Evolutionary conservation across 2,888 invertebrate genomes (phyloP), one percentile per base, ranked within the genome.

Genomic region (Entomobrya proxima): DNA sequence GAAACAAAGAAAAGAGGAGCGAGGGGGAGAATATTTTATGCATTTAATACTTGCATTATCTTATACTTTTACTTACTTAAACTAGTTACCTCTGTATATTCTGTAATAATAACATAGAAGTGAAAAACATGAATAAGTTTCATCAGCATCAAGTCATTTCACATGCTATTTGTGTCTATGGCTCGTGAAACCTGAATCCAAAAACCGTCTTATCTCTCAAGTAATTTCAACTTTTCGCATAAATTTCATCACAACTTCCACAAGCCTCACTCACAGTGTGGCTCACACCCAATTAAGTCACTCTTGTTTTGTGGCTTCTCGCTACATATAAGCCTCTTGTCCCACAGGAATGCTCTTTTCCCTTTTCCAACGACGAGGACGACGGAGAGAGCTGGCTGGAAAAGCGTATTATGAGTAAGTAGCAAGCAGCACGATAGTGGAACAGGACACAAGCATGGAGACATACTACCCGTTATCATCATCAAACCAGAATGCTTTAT

Each of bases 221-320:
- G 87, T 88, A 88, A 90, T 90, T 89, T 89, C 87, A 90, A 90
- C 89, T 90, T 90, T 90, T 88, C 90, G 88, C 89, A 90, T 90
- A 90, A 90, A 90, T 90, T 89, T 89, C 88, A 86, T 81, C 81
- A 81, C 81, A 86, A 86, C 74, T 79, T 85, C 79, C 85, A 85
- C 85, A 85, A 85, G 86, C 85, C 77, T 80, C 64, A 86, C 77
- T 55, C 74, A 86, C 81, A 86, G 84, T 84, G 84, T 80, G 86
- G 86, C 87, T 86, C 90, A 88, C 88, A 87, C 89, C 89, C 89
- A 90, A 90, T 90, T 90, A 90, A 89, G 88, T 88, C 87, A 86
- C 89, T 88, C 89, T 88, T 89, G 89, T 90, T 88, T 88, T 88
- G 89, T 86, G 89, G 89, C 89, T 89, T 87, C 78, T 78, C 88